Conservation (phyloP, 2,888 invertebrate genomes). For the Scaptomyza polygonia region DNA sequence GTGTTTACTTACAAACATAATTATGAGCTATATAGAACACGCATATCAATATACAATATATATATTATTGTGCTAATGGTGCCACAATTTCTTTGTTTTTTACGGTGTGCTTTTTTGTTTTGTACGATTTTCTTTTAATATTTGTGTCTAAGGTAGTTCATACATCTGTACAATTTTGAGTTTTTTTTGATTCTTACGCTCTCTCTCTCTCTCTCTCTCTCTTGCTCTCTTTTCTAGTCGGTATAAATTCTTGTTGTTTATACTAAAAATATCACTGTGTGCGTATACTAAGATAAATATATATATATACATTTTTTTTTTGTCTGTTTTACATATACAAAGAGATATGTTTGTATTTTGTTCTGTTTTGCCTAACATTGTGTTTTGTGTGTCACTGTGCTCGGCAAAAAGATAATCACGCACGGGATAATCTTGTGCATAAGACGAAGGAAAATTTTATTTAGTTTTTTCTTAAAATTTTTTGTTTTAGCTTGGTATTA, state of each 20-base stretch:
- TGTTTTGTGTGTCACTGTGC: slow-evolving; percentile 70
- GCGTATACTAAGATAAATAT: slow-evolving; percentile 48
- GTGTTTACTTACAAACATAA: slow-evolving; percentile 38
- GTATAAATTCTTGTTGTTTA: slow-evolving; percentile 73
- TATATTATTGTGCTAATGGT: slow-evolving; percentile 39
- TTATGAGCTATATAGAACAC: slow-evolving; percentile 12
- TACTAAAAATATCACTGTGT: slow-evolving; percentile 81
- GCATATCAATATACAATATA: slow-evolving; percentile 3
- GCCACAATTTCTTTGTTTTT: slow-evolving; percentile 51
- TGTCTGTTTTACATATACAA: slow-evolving; percentile 32
- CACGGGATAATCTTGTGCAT: slow-evolving; percentile 52
- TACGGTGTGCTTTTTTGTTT: slow-evolving; percentile 46
- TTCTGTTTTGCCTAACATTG: slow-evolving; percentile 48
- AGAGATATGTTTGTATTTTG: slow-evolving; percentile 9
- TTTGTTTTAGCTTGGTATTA: neutral
- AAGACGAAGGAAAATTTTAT: neutral
- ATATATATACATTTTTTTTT: slow-evolving; percentile 18
- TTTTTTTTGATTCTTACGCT: slow-evolving; percentile 14
- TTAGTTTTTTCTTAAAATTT: neutral
- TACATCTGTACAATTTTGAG: slow-evolving; percentile 35
- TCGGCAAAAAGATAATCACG: slow-evolving; percentile 53
- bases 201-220: neutral
- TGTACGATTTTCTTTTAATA: slow-evolving; percentile 61
- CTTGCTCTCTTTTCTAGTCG: slow-evolving; percentile 41
- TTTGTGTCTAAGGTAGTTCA: slow-evolving; percentile 29